These are phyloP conservation scores for Cyclura pinguis DNA, from an alignment of 2,797 vertebrate species.

Conservation along the genomic window DNA sequence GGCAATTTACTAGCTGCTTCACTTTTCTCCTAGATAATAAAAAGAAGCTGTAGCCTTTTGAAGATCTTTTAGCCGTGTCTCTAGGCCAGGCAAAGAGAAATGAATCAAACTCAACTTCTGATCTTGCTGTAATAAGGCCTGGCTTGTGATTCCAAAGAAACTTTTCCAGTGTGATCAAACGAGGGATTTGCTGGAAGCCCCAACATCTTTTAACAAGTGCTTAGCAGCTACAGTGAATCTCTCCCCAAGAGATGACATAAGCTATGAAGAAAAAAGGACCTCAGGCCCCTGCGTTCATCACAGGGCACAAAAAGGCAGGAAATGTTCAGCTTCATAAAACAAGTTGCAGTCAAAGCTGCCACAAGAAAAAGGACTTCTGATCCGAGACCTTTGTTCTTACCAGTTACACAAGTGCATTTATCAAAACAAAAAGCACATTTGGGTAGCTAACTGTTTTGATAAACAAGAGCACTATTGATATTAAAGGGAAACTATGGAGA, in stretches of 20 bases:
- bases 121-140: conserved; percentile 32
- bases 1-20: conserved; percentile 57
- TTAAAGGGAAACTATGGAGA: neutral
- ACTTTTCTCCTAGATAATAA: conserved; percentile 51
- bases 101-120: conserved; percentile 53
- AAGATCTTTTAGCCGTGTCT: conserved; percentile 52
- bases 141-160: neutral
- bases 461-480: neutral
- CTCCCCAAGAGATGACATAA: neutral
- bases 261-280: neutral
- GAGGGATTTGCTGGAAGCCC: conserved; percentile 16
- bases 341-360: conserved; percentile 14
- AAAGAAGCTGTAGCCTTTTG: conserved; percentile 44
- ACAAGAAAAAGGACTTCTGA: neutral
- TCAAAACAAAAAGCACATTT: conserved; percentile 1
- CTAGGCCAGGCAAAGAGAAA: conserved; percentile 27
- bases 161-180: conserved; percentile 26
- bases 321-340: neutral
- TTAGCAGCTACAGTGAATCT: neutral
- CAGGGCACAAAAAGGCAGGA: neutral
- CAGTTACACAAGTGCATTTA: neutral
- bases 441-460: neutral
- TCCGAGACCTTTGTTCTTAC: neutral
- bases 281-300: neutral
- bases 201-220: conserved; percentile 22